Conservation (phyloP, 2,113 vertebrate species). For the Triplophysa siluroides region DNA sequence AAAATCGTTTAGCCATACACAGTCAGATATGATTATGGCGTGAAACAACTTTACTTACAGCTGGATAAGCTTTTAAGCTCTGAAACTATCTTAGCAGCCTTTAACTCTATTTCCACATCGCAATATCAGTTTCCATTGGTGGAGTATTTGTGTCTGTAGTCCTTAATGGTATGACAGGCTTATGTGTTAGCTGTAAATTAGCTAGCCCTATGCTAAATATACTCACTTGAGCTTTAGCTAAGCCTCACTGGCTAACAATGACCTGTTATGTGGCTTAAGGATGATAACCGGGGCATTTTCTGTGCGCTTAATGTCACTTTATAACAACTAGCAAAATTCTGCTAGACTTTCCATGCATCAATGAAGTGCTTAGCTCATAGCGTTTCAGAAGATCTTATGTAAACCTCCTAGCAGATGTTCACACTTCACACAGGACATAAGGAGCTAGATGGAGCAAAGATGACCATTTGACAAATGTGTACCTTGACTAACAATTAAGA, state of each 20-base stretch:
- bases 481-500: no score
- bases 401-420: background rate
- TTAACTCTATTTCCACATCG: conserved; percentile 7
- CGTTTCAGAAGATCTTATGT: background rate
- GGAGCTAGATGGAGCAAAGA: background rate
- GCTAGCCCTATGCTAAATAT: conserved; percentile 24
- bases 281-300: conserved; percentile 1
- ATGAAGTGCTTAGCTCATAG: background rate
- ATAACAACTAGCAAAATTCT: background rate
- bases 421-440: background rate
- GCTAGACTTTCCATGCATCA: background rate
- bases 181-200: conserved; percentile 26
- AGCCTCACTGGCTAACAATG: conserved; percentile 18
- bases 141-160: conserved; percentile 33
- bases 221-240: conserved; percentile 27
- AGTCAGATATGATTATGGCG: background rate
- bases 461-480: background rate
- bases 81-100: conserved; percentile 1
- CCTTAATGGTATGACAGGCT: conserved; percentile 17
- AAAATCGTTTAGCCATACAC: background rate
- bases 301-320: conserved; percentile 10
- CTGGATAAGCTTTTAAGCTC: conserved; percentile 12
- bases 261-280: conserved; percentile 18
- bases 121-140: conserved; percentile 15
- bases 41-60: background rate